Evolutionary conservation across 2,113 vertebrate species (phyloP), one percentile per base, ranked within the genome.

Genomic region (Sula dactylatra): DNA sequence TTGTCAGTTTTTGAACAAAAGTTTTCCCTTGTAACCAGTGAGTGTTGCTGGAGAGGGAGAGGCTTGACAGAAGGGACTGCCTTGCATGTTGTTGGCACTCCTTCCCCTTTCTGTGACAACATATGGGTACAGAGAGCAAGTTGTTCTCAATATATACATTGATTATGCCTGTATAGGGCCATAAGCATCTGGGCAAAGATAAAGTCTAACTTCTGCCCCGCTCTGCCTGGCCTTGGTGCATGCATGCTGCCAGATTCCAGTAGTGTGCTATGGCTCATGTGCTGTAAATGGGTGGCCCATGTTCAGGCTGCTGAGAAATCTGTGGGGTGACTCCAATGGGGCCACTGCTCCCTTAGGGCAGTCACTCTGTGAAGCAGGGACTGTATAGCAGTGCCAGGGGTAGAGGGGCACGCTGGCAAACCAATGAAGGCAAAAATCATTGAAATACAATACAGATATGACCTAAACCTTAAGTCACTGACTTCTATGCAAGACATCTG

Each of bases 261-360:
- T n/a, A 16, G n/a, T 1, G 7, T 56, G 11, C 73, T 45, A 3
- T 1, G 6, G 32, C 17, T 44, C 59, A 6, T 0, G 0, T 9
- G 55, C 16, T 65, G 16, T 7, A 42, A 61, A 36, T 8, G 71
- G 6, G 45, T 70, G 36, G 16, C 15, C 69, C 9, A 1, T 19
- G 26, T 32, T 69, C 36, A 50, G 22, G 38, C 62, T 72, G 56
- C 62, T 69, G 66, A 69, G 80, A n/a, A 82, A 29, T 26, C 32
- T 52, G 58, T 44, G 47, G 32, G 34, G 44, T 42, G 49, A 32
- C 11, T 56, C 49, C 72, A 34, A 14, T 1, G 3, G 56, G 67
- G 32, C 34, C 38, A 22, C 4, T 4, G 29, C 47, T 82, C 32
- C 32, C 11, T 74, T 64, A 45, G 61, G 31, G 34, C 21, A 24